Conservation (phyloP, 1,140 invertebrate species). For the Sarcophaga peregrina region DNA sequence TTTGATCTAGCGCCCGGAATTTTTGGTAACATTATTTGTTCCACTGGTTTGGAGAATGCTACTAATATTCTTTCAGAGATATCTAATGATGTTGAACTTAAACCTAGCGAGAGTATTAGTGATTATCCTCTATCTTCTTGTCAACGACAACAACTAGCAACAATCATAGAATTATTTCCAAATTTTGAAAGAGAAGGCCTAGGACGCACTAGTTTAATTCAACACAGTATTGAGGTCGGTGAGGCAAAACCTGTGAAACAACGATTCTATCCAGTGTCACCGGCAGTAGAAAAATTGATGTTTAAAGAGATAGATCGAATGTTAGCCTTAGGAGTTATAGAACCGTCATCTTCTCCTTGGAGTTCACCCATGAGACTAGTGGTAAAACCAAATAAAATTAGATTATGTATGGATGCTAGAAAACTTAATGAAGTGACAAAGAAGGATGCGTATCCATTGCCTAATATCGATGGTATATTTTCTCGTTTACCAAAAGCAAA, state of each 20-base stretch:
- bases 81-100: neutral
- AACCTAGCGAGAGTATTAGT: no score
- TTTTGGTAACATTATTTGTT: neutral
- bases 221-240: conserved; percentile 30
- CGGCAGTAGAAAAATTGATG: neutral
- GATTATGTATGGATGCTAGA: no score
- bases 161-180: conserved; percentile 61
- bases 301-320: neutral
- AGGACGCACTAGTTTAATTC: no score
- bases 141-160: conserved; percentile 67
- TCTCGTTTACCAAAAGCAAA: no score
- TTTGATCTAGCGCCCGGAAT: neutral
- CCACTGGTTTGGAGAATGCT: neutral
- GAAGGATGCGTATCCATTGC: no score
- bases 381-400: no score
- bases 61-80: neutral
- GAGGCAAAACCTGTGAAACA: neutral
- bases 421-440: no score
- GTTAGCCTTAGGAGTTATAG: no score
- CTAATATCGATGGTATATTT: no score
- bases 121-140: conserved; percentile 49
- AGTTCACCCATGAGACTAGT: no score
- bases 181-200: conserved; percentile 67
- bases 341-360: no score
- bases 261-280: neutral